Conservation (phyloP, 2,888 invertebrate genomes). For the Hemaris fuciformis region DNA sequence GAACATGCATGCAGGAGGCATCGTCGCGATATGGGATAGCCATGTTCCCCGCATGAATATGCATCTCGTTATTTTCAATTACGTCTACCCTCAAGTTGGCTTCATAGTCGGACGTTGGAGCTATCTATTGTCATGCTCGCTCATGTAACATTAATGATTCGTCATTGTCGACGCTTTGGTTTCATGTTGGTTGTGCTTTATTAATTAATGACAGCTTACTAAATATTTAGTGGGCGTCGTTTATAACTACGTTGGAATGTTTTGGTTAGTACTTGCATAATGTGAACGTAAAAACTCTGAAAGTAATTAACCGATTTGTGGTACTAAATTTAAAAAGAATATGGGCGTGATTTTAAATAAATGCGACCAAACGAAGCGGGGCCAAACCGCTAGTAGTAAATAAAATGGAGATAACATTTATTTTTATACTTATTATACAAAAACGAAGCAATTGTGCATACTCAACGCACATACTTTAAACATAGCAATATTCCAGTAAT, state of each 20-base stretch:
- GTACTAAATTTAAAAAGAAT: too few relatives aligned
- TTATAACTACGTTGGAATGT: background rate
- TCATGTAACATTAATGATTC: slow-evolving; percentile 58
- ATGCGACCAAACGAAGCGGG: too few relatives aligned
- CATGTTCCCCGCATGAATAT: slow-evolving; percentile 57
- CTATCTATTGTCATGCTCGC: slow-evolving; percentile 21
- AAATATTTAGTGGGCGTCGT: background rate
- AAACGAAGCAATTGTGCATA: background rate
- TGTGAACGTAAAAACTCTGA: background rate
- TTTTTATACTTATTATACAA: background rate
- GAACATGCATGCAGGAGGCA: slow-evolving; percentile 20
- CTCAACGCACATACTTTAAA: background rate
- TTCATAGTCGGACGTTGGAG: slow-evolving; percentile 24
- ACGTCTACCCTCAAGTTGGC: slow-evolving; percentile 49
- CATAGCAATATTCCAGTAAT: background rate
- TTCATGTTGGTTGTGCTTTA: background rate
- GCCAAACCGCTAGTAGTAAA: too few relatives aligned
- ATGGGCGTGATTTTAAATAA: too few relatives aligned
- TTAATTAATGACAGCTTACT: background rate
- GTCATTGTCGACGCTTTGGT: slow-evolving; percentile 34
- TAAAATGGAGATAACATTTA: too few relatives aligned
- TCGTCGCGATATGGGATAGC: slow-evolving; percentile 6
- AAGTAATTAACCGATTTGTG: too few relatives aligned
- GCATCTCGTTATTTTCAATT: slow-evolving; percentile 72
- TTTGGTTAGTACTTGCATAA: background rate